These are phyloP conservation scores for Pandemis corylana DNA, from an alignment of 2,888 invertebrate genomes.

Conservation along the genomic window DNA sequence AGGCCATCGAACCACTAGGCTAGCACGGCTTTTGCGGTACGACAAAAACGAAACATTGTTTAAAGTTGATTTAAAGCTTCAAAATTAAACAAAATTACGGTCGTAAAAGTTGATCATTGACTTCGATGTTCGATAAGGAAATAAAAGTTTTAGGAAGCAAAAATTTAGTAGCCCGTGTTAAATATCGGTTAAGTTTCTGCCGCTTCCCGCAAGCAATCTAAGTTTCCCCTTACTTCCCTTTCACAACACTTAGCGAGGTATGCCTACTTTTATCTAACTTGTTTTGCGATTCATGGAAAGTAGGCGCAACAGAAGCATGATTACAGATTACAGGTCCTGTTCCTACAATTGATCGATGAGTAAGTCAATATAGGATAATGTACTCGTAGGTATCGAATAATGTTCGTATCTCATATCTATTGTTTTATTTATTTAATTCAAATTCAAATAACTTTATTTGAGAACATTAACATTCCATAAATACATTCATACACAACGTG, in stretches of 20 bases:
- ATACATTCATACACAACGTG: too few relatives aligned
- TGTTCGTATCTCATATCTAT: too few relatives aligned
- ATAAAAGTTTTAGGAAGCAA: slow-evolving; percentile 11
- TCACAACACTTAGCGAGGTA: slow-evolving; percentile 12
- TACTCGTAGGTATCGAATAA: too few relatives aligned
- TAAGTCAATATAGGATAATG: too few relatives aligned
- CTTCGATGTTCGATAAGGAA: slow-evolving; percentile 7
- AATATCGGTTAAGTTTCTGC: slow-evolving; percentile 30
- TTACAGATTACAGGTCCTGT: not conserved
- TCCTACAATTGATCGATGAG: not conserved
- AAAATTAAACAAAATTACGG: not conserved
- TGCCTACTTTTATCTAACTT: slow-evolving; percentile 13
- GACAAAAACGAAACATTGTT: too few relatives aligned
- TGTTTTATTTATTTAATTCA: too few relatives aligned
- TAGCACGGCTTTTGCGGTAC: too few relatives aligned
- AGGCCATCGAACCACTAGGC: too few relatives aligned
- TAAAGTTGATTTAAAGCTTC: not conserved
- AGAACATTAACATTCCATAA: too few relatives aligned
- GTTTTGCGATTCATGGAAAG: slow-evolving; percentile 2
- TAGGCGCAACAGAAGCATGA: not conserved
- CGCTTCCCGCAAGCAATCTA: slow-evolving; percentile 31
- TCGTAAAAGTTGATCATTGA: slow-evolving; percentile 10
- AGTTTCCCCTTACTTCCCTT: slow-evolving; percentile 23
- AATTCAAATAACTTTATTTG: too few relatives aligned
- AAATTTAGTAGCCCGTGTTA: slow-evolving; percentile 13